Conservation (phyloP, 2,888 invertebrate genomes). For the Plebejus melissa region DNA sequence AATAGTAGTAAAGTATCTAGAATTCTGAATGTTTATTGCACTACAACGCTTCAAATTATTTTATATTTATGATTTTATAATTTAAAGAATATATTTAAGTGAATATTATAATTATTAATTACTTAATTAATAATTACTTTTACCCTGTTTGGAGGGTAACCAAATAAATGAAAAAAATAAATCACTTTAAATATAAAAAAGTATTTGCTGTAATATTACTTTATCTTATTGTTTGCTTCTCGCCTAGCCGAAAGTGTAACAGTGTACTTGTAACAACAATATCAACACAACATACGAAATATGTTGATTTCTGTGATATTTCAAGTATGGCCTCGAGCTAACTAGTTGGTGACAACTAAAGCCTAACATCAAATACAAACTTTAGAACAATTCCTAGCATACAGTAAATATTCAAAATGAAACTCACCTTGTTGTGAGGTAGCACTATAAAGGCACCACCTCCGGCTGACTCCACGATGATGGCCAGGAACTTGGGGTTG, state of each 20-base stretch:
- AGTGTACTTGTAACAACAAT: neutral
- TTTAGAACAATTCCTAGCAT: neutral
- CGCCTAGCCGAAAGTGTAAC: neutral
- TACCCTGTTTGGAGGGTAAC: neutral
- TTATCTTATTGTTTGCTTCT: too few relatives aligned
- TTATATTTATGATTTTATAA: too few relatives aligned
- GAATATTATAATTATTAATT: too few relatives aligned
- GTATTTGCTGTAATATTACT: too few relatives aligned
- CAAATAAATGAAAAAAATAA: neutral
- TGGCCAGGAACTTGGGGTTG: conserved; percentile 98
- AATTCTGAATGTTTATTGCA: neutral
- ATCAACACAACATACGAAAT: neutral
- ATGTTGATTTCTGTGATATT: neutral
- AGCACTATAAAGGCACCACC: conserved; percentile 97
- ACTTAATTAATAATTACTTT: neutral
- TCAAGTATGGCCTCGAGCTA: neutral
- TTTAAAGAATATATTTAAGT: too few relatives aligned
- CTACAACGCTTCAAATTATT: too few relatives aligned
- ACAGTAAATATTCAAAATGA: neutral
- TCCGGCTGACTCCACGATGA: conserved; percentile 97
- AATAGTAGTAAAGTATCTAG: neutral
- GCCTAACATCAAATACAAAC: neutral
- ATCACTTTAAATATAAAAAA: neutral
- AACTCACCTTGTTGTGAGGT: conserved; percentile 92
- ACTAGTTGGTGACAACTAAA: neutral